These are phyloP conservation scores for Zaprionus ghesquierei DNA, from an alignment of 1,140 invertebrate species.

Conservation along the genomic window DNA sequence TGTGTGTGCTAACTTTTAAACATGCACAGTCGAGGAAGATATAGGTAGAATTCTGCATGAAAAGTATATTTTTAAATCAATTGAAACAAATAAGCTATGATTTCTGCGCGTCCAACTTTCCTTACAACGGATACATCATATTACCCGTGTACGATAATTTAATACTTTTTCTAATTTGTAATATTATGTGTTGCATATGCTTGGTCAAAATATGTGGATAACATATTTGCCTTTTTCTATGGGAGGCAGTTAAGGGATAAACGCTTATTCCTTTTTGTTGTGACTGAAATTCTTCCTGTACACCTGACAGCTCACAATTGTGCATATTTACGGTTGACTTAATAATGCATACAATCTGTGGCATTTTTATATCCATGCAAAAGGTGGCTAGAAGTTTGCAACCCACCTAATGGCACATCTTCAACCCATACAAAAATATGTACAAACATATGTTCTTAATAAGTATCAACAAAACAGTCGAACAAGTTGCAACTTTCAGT, in stretches of 20 bases:
- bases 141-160: too few relatives aligned
- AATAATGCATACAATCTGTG: not conserved
- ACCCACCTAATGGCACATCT: not conserved
- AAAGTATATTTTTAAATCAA: not conserved
- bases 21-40: not conserved
- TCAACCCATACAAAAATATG: too few relatives aligned
- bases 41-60: not conserved
- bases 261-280: slow-evolving; percentile 3
- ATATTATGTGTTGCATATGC: not conserved
- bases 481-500: too few relatives aligned
- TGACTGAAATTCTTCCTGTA: slow-evolving; percentile 45
- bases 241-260: not conserved
- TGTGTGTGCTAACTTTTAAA: not conserved
- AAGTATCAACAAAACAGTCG: too few relatives aligned
- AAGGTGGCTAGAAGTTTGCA: not conserved
- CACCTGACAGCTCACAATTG: slow-evolving; percentile 47
- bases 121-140: too few relatives aligned
- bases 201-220: not conserved
- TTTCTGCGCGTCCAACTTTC: too few relatives aligned
- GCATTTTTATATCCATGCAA: not conserved
- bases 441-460: too few relatives aligned
- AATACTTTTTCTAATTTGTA: too few relatives aligned
- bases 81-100: too few relatives aligned
- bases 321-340: slow-evolving; percentile 61
- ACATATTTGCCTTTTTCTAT: not conserved